Percentiles rank a stretch among this genome's conserved stretches.
Conservation (phyloP, 2,113 vertebrate species). For the Pheucticus melanocephalus region DNA sequence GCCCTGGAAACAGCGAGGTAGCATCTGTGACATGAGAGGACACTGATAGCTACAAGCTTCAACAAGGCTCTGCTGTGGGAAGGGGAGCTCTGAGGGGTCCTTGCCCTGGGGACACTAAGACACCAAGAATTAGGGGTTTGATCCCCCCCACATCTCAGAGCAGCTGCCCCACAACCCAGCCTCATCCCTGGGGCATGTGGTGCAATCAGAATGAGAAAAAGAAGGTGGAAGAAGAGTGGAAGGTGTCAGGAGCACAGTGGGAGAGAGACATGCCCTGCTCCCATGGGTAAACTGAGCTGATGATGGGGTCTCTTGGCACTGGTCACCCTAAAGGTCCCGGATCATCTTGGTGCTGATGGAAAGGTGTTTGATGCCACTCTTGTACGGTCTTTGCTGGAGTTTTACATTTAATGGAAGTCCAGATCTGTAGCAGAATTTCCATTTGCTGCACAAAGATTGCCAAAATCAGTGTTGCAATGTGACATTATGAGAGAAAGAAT, state of each 20-base stretch:
- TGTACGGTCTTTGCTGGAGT: fast-evolving
- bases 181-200: neutral
- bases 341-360: neutral
- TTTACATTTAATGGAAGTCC: neutral
- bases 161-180: neutral
- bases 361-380: neutral
- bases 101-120: neutral
- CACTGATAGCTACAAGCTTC: no score
- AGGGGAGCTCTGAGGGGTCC: neutral
- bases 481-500: neutral
- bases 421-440: neutral
- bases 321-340: neutral
- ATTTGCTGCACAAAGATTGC: neutral
- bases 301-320: neutral
- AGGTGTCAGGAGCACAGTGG: neutral
- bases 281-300: fast-evolving
- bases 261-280: neutral
- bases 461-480: neutral
- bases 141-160: neutral
- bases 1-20: neutral
- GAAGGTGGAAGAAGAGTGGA: neutral
- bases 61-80: fast-evolving
- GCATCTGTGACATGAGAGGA: fast-evolving
- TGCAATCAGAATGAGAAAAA: neutral
- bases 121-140: fast-evolving